These are phyloP conservation scores for Drosophila silvestris DNA, from an alignment of 2,888 invertebrate species.

Conservation along the genomic window DNA sequence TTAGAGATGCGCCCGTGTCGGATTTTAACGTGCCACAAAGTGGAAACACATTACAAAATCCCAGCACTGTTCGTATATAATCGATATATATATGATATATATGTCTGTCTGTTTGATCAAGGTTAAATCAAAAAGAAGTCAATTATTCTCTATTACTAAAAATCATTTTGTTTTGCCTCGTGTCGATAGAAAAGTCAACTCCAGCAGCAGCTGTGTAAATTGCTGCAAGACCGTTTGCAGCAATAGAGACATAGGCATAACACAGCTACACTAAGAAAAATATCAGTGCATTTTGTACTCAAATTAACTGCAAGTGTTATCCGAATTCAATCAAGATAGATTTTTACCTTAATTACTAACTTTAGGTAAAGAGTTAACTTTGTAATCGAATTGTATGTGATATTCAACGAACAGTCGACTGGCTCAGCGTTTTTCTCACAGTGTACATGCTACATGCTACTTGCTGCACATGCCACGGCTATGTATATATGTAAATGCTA, in stretches of 20 bases:
- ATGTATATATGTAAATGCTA: slow-evolving; percentile 6
- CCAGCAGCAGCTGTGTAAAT: neutral
- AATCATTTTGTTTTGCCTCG: neutral
- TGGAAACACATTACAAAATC: neutral
- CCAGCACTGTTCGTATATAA: neutral
- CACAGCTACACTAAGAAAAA: neutral
- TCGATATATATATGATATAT: neutral
- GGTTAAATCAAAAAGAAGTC: neutral
- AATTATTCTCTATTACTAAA: neutral
- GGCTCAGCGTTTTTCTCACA: neutral
- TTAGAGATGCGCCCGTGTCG: neutral
- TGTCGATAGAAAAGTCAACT: neutral
- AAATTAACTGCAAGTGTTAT: neutral
- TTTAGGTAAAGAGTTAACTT: neutral
- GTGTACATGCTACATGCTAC: slow-evolving; percentile 15
- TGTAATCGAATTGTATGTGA: neutral
- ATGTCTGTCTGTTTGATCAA: neutral
- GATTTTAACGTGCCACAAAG: neutral
- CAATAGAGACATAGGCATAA: neutral
- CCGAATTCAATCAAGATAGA: neutral
- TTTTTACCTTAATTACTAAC: neutral
- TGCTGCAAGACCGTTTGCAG: neutral
- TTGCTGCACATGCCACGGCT: slow-evolving; percentile 15
- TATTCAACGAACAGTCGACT: neutral
- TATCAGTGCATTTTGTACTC: neutral